Conservation (phyloP, 2,888 invertebrate genomes). For the Geophilus truncorum region DNA sequence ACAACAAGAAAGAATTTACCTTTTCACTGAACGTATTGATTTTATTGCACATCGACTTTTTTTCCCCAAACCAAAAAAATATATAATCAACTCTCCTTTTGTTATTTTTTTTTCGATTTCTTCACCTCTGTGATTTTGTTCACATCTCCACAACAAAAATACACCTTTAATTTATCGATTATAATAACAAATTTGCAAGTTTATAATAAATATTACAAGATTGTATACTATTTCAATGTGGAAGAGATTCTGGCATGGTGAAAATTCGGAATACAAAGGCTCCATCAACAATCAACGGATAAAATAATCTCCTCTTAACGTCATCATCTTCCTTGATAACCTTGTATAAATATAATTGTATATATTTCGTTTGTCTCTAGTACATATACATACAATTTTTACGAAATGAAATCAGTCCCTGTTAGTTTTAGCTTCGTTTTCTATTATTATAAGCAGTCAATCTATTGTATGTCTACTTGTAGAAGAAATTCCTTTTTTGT, state of each 20-base stretch:
- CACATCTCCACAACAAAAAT: neutral
- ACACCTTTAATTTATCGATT: neutral
- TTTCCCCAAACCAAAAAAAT: neutral
- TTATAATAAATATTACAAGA: neutral
- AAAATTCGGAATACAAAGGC: neutral
- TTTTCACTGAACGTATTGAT: neutral
- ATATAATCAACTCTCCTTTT: neutral
- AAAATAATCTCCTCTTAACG: neutral
- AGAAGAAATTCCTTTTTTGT: neutral
- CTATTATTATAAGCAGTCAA: neutral
- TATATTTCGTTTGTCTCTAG: neutral
- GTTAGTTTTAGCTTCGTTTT: neutral
- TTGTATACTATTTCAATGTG: neutral
- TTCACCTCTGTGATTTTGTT: neutral
- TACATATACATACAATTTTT: neutral
- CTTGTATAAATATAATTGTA: neutral
- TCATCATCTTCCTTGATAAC: neutral
- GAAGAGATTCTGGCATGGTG: constrained; percentile 5
- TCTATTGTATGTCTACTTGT: too few species aligned
- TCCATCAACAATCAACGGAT: neutral
- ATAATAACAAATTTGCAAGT: neutral
- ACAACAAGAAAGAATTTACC: too few species aligned
- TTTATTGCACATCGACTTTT: neutral
- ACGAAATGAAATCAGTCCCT: neutral
- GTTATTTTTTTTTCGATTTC: neutral